A percentile compares a stretch with the other conserved stretches of the same genome.
Conservation (phyloP, 2,888 invertebrate genomes). For the Abrostola tripartita region DNA sequence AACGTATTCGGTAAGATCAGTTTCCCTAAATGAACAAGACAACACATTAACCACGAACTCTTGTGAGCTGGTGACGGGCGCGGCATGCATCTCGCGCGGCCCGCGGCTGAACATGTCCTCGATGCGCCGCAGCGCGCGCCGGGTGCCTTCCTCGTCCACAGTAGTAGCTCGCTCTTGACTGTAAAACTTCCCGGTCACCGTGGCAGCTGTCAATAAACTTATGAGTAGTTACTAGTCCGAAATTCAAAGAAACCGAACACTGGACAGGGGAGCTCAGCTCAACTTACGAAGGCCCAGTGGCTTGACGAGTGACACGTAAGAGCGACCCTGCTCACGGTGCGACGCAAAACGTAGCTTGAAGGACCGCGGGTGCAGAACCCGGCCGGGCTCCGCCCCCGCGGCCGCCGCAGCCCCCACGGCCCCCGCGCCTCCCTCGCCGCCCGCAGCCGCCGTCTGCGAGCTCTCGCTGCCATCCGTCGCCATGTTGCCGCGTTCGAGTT, state of each 20-base stretch:
- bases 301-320: conserved; percentile 75
- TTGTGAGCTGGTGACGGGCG: conserved; percentile 68
- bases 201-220: conserved; percentile 65
- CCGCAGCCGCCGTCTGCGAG: conserved; percentile 24
- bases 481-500: conserved; percentile 5
- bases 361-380: conserved; percentile 61
- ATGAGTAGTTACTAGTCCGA: background rate
- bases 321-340: conserved; percentile 80
- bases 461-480: conserved; percentile 14
- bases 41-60: conserved; percentile 53
- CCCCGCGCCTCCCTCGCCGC: conserved; percentile 22
- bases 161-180: conserved; percentile 45
- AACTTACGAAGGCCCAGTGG: conserved; percentile 77
- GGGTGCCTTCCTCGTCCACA: conserved; percentile 35
- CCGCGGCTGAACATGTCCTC: conserved; percentile 63
- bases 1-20: too few species aligned
- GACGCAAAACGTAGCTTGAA: conserved; percentile 81
- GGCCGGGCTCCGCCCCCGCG: conserved; percentile 20
- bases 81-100: conserved; percentile 62
- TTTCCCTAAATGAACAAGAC: too few species aligned
- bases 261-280: background rate
- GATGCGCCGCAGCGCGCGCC: conserved; percentile 60
- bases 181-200: conserved; percentile 76
- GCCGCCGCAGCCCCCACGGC: conserved; percentile 26
- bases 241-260: background rate